Base-by-base conservation (phyloP, 2,797 vertebrate genomes). In the Zonotrichia albicollis region DNA sequence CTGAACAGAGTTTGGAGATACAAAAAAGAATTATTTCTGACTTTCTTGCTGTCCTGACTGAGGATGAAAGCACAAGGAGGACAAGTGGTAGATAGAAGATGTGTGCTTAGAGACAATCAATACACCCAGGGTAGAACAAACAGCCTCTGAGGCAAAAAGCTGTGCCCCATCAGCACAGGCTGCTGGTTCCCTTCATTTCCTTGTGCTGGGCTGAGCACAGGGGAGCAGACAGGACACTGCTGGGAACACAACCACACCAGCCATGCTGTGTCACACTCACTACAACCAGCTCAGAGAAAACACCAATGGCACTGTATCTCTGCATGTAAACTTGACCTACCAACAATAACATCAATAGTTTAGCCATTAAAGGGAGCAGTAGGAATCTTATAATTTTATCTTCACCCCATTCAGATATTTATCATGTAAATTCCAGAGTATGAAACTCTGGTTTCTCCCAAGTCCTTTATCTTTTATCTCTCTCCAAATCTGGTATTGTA, bases 221-320 rank as follows among this genome's bases (percentile, higher is more conserved):
- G 0, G 38, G 13, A 75, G 25, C 6, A 34, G 32, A 54, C 1
- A 17, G 65, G n/a, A 45, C 9, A 2, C 30, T 38, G 13, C 18
- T 62, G 64, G 51, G 26, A 87, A 43, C 30, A 53, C 23, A 68
- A 6, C 11, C 46, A 42, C 23, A 16, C 16, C 6, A 26, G 34
- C 11, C 16, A 30, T 6, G 1, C 38, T 22, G 10, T 4, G 23
- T 13, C 42, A 72, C 27, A 36, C 0, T 8, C 8, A 26, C 21
- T 15, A 9, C 15, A 16, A 5, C 10, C 27, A 58, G 25, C 5
- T 34, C 43, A 73, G 55, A 73, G 55, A 66, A 70, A 90, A 45
- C 12, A 51, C 20, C 34, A 54, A 20, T 6, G 12, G 25, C 19
- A 32, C 43, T 54, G 38, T 17, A 15, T 21, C 5, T 13, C 21